Percentiles rank a stretch among this genome's conserved stretches.
Conservation (phyloP, 2,888 invertebrate species). For the Pasiphila rectangulata region DNA sequence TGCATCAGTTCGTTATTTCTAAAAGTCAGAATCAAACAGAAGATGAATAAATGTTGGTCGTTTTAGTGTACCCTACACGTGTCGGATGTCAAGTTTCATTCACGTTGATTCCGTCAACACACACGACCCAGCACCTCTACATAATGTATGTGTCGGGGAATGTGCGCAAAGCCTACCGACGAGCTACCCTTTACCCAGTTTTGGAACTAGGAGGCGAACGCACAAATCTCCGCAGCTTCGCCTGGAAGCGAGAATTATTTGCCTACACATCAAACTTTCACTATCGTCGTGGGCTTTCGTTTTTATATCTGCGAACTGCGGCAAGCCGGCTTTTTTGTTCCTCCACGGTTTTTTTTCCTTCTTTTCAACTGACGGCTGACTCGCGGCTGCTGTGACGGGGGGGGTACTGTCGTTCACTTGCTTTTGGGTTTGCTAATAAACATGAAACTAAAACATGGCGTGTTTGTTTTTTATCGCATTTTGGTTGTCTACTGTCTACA, state of each 20-base stretch:
- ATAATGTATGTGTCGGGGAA: slow-evolving; percentile 59
- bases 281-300: slow-evolving; percentile 77
- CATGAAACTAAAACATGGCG: background rate
- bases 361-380: slow-evolving; percentile 44
- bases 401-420: slow-evolving; percentile 17
- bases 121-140: slow-evolving; percentile 52
- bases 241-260: slow-evolving; percentile 75
- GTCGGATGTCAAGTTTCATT: slow-evolving; percentile 72
- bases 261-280: slow-evolving; percentile 81
- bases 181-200: slow-evolving; percentile 62
- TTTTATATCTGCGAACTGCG: slow-evolving; percentile 70
- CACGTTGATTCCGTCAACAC: slow-evolving; percentile 66
- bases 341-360: slow-evolving; percentile 47
- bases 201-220: slow-evolving; percentile 63
- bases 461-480: slow-evolving; percentile 3
- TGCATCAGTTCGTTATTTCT: background rate
- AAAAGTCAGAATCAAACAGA: slow-evolving; percentile 28
- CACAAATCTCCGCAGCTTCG: slow-evolving; percentile 78
- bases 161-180: slow-evolving; percentile 48
- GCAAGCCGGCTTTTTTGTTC: slow-evolving; percentile 66
- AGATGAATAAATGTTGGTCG: slow-evolving; percentile 47
- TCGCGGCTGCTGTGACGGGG: slow-evolving; percentile 31
- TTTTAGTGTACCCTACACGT: slow-evolving; percentile 56
- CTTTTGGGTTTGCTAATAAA: slow-evolving; percentile 21
- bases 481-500: background rate